A percentile compares a stretch with the other conserved stretches of the same genome.
phyloP scores from a whole-genome alignment of 2,888 invertebrate genomes.

The Phoenoteleia sp. region DNA sequence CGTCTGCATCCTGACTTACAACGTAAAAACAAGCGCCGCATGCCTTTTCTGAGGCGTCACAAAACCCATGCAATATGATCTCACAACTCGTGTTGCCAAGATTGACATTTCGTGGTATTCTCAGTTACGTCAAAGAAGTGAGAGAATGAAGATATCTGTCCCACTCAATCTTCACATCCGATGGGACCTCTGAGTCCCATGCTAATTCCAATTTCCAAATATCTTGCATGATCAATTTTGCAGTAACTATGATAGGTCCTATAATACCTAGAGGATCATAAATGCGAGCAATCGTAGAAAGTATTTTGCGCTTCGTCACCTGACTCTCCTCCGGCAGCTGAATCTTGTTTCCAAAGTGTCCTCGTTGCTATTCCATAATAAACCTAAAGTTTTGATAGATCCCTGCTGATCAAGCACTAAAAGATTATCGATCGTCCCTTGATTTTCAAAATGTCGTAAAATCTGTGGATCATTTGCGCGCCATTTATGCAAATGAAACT shows the following conservation, averaged over 20 bases:
- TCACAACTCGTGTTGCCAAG: no score
- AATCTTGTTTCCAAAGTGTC: conserved; percentile 42
- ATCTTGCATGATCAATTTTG: conserved; percentile 55
- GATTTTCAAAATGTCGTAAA: not conserved
- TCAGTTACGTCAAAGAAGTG: not conserved
- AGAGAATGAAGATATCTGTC: not conserved
- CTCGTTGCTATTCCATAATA: conserved; percentile 57
- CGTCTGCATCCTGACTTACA: not conserved
- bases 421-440: no score
- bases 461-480: conserved; percentile 23
- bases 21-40: conserved; percentile 76
- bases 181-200: conserved; percentile 39
- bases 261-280: conserved; percentile 65
- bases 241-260: conserved; percentile 54
- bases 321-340: not conserved
- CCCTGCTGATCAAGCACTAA: no score
- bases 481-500: conserved; percentile 55
- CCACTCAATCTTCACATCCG: not conserved
- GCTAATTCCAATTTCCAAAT: conserved; percentile 31
- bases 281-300: conserved; percentile 59
- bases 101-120: not conserved
- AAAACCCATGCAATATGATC: no score
- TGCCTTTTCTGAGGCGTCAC: conserved; percentile 72
- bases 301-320: conserved; percentile 30
- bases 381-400: conserved; percentile 50